Evolutionary conservation across 1,140 invertebrate genomes (phyloP).

Genomic region (Drosophila littoralis): DNA sequence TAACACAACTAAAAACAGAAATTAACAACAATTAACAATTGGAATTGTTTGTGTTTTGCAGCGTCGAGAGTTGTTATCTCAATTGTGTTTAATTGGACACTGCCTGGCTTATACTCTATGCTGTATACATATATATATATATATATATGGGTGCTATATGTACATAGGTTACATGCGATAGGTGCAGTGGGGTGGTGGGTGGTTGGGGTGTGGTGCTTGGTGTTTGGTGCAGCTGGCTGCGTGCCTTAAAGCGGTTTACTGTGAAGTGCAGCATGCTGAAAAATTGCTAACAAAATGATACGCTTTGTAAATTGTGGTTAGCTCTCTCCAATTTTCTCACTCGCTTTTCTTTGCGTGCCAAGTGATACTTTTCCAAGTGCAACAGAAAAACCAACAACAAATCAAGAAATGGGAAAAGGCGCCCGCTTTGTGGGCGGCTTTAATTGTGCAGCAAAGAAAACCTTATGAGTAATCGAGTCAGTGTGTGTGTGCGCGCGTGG

Average conservation of each 20-base stretch:
- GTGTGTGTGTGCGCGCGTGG: slow-evolving; percentile 8
- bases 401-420: slow-evolving; percentile 36
- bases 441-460: slow-evolving; percentile 61
- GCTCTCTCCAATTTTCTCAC: slow-evolving; percentile 72
- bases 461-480: slow-evolving; percentile 36
- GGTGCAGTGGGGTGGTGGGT: background rate
- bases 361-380: slow-evolving; percentile 70
- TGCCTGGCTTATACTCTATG: slow-evolving; percentile 24
- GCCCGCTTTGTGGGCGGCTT: slow-evolving; percentile 47
- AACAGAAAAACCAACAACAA: slow-evolving; percentile 21
- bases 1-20: slow-evolving; percentile 75
- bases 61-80: slow-evolving; percentile 43
- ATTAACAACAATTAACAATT: slow-evolving; percentile 69
- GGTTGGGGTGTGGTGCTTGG: background rate
- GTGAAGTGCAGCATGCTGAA: slow-evolving; percentile 77
- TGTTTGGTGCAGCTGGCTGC: slow-evolving; percentile 33
- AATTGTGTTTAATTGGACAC: slow-evolving; percentile 64
- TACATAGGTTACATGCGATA: slow-evolving; percentile 30
- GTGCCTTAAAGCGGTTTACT: slow-evolving; percentile 70
- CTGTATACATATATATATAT: slow-evolving; percentile 9
- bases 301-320: slow-evolving; percentile 66
- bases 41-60: background rate
- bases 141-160: slow-evolving; percentile 1
- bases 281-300: slow-evolving; percentile 82
- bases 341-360: slow-evolving; percentile 78